Evolutionary conservation across 2,113 vertebrate genomes (phyloP).

Genomic region (Lycaon pictus): DNA sequence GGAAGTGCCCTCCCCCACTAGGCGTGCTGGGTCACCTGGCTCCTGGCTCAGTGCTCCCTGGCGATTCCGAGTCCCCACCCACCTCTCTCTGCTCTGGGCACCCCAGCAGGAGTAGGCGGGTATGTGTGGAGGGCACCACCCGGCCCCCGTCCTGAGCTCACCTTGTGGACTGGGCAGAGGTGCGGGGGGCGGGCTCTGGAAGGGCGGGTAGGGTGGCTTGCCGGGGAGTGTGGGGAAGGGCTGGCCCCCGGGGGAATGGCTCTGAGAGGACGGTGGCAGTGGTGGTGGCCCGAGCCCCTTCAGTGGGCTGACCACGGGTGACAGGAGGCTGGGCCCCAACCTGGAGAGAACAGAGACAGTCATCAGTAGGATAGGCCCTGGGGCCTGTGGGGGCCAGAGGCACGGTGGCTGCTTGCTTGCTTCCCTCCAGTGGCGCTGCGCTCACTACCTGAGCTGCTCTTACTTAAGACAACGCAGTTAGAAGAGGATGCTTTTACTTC

Average conservation of each 20-base stretch:
- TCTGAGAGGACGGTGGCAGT: conserved; percentile 86
- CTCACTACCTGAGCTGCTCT: neutral
- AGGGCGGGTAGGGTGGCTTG: conserved; percentile 72
- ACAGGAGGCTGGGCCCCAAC: conserved; percentile 90
- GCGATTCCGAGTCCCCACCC: neutral
- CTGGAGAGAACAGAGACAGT: conserved; percentile 85
- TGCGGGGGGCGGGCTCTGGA: conserved; percentile 67
- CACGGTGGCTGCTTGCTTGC: neutral
- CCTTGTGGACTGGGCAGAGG: conserved; percentile 78
- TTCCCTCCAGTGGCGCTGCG: neutral
- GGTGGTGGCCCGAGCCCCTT: conserved; percentile 90
- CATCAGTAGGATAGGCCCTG: neutral
- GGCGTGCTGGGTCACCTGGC: neutral
- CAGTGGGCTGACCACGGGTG: conserved; percentile 91
- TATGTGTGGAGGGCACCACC: neutral
- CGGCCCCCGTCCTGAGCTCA: neutral
- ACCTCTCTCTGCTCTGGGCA: too few relatives aligned
- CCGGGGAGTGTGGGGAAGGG: conserved; percentile 85
- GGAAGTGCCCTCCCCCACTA: neutral
- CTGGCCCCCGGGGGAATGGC: conserved; percentile 86
- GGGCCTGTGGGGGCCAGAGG: neutral
- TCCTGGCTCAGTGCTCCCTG: neutral
- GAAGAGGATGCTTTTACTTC: neutral
- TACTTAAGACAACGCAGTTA: neutral
- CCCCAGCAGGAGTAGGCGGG: accelerated